Evolutionary conservation across 2,797 vertebrate genomes (phyloP), one percentile per base, ranked within the genome.

Genomic region (Sciurus vulgaris): DNA sequence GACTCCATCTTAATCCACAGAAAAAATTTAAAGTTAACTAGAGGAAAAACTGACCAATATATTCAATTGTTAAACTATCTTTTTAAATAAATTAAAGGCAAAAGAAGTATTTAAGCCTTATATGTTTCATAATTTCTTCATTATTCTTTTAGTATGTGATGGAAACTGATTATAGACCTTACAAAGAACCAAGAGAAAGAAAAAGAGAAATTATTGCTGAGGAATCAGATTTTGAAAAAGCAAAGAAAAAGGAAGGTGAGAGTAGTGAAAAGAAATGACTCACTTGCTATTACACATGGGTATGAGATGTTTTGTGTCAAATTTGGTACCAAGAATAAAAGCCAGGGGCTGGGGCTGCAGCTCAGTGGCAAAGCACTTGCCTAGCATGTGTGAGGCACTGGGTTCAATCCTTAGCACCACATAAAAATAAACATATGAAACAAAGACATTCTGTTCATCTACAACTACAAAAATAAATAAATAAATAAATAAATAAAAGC

Each of bases 21-120:
- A 70, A 7, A 7, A 35, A 15, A 76, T 93, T 70, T 85, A 12
- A 95, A 95, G 78, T 93, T 93, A 91, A 70, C 35, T 63, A 81
- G 33, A 95, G 30, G 56, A 88, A 91, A 91, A 18, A 41, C 72
- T 70, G 70, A 65, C 61, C 30, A n/a, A 30, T 63, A 13, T 33
- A 65, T 26, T 82, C 20, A 73, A 70, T 54, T 65, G 56, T 49
- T 65, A 78, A 84, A n/a, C 20, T 89, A 15, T n/a, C 65, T 91
- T 95, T 91, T 73, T 35, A 87, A 59, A 91, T 70, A 93, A 76
- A 89, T 54, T 65, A 94, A 84, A 11, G 17, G 18, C 20, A 79
- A 63, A 83, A 17, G 15, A 84, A 73, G 79, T 84, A 51, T 33
- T 93, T 77, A 78, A 72, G 6, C 9, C 22, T 69, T 44, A n/a